Base-by-base conservation (phyloP, 2,888 invertebrate genomes). In the Lasioglossum figueresi region DNA sequence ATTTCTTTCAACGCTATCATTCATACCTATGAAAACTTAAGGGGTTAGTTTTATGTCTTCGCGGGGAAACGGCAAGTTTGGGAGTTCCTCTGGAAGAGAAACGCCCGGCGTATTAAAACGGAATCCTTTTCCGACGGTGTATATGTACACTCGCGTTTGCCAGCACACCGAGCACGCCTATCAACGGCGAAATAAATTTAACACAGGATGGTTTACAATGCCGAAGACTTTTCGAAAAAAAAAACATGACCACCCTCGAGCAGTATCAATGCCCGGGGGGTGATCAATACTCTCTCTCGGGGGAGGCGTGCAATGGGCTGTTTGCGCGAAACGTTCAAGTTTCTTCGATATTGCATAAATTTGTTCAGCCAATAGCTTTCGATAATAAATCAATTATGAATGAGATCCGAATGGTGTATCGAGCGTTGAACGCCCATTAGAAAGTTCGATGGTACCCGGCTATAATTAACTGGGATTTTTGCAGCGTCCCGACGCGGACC, bases 11-110 rank as follows among this genome's bases (percentile, higher is more conserved):
- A 12, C 34, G 37, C 68, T 68, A 68, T 68, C 68, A 68, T 37
- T 68, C 68, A 68, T 68, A 68, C 40, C 68, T 37, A 68, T 68
- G 68, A 68, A 68, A 68, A 68, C 68, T 68, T 37, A 40, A 68
- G n/a, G 68, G 40, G 68, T 37, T 37, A 68, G 68, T 37, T 68
- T 68, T 37, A 68, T 4, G 68, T 68, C n/a, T 68, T 68, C 19
- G 34, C 34, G 66, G 40, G 34, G 40, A n/a, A 68, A 66, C 1
- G n/a, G 68, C 40, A 68, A 37, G 37, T 37, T 68, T 23, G 37
- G 68, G 23, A 68, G 23, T 23, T 37, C 10, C 68, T n/a, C 23
- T 10, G 37, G 68, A 40, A 40, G 68, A 37, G 37, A 40, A 68
- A 68, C 37, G 68, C 12, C 23, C 10, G 37, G 23, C 37, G 68